phyloP scores from a whole-genome alignment of 1,140 invertebrate genomes.

The Drosophila auraria region DNA sequence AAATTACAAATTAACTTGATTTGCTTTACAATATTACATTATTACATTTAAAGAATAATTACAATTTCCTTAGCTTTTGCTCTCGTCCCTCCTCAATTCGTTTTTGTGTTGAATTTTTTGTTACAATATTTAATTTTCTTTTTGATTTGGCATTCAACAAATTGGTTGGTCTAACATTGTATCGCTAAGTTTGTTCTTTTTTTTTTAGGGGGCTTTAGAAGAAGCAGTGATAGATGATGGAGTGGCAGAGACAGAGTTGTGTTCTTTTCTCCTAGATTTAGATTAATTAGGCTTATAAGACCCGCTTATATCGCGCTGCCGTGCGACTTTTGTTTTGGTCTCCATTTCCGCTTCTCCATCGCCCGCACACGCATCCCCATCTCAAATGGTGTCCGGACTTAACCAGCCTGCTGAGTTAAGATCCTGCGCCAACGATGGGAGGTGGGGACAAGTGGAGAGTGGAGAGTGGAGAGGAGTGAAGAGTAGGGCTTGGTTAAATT shows the following conservation, averaged over 20 bases:
- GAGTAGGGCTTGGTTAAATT: constrained; percentile 71
- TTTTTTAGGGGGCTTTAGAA: constrained; percentile 5
- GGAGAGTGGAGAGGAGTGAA: constrained; percentile 11
- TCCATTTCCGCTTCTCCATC: constrained; percentile 35
- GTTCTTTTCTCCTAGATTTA: constrained; percentile 32
- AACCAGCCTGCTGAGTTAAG: constrained; percentile 81
- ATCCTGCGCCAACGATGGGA: constrained; percentile 28
- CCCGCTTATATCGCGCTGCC: constrained; percentile 81
- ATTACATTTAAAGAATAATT: constrained; percentile 26
- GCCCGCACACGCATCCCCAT: constrained; percentile 25
- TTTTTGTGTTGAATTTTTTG: constrained; percentile 53
- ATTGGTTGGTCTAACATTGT: constrained; percentile 69
- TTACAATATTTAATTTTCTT: constrained; percentile 6
- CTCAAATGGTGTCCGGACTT: constrained; percentile 30
- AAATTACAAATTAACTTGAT: constrained; percentile 65
- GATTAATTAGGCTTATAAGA: constrained; percentile 78
- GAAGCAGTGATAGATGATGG: constrained; percentile 45
- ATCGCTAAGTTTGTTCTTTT: constrained; percentile 74
- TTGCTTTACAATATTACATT: constrained; percentile 60
- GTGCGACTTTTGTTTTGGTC: constrained; percentile 67
- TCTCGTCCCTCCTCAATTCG: constrained; percentile 5
- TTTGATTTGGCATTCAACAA: constrained; percentile 81
- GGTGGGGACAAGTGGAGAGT: constrained; percentile 16
- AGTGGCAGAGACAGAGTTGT: constrained; percentile 28
- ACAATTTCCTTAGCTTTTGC: constrained; percentile 30